Percentiles rank a stretch among this genome's conserved stretches.
These are phyloP conservation scores for Trididemnum miniatum DNA, from an alignment of 23 tunicate genomes.

Conservation along the genomic window DNA sequence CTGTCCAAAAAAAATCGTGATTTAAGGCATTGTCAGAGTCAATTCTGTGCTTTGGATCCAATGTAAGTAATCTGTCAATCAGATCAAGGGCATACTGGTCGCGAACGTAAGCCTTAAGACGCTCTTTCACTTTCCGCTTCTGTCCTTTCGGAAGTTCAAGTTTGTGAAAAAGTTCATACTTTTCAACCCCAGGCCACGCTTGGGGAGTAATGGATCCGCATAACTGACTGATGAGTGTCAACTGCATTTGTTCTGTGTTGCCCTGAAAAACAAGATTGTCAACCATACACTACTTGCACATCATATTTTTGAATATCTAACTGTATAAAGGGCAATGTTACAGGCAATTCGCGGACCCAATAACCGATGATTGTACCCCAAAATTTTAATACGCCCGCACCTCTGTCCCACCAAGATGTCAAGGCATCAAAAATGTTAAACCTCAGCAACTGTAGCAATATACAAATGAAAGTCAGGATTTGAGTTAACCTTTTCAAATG, in stretches of 20 bases:
- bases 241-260: constrained; percentile 86
- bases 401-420: no score
- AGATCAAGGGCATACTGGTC: constrained; percentile 95
- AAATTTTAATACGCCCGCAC: no score
- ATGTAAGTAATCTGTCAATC: constrained; percentile 80
- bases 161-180: constrained; percentile 74
- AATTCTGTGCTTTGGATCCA: constrained; percentile 91
- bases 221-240: constrained; percentile 82
- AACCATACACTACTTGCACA: no score
- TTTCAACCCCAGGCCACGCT: constrained; percentile 94
- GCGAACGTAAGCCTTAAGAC: constrained; percentile 72
- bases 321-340: no score
- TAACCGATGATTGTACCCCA: no score
- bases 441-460: no score
- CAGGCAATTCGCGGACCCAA: no score
- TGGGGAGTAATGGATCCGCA: constrained; percentile 88
- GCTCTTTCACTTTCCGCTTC: constrained; percentile 86
- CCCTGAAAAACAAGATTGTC: constrained; percentile 53
- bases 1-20: constrained; percentile 99
- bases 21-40: constrained; percentile 96
- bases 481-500: no score
- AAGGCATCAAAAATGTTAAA: no score
- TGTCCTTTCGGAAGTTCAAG: constrained; percentile 79
- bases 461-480: no score
- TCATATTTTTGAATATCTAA: no score